These are phyloP conservation scores for Pocillopora grandis DNA, from an alignment of 92 coral and sea anemone species.

Conservation along the genomic window DNA sequence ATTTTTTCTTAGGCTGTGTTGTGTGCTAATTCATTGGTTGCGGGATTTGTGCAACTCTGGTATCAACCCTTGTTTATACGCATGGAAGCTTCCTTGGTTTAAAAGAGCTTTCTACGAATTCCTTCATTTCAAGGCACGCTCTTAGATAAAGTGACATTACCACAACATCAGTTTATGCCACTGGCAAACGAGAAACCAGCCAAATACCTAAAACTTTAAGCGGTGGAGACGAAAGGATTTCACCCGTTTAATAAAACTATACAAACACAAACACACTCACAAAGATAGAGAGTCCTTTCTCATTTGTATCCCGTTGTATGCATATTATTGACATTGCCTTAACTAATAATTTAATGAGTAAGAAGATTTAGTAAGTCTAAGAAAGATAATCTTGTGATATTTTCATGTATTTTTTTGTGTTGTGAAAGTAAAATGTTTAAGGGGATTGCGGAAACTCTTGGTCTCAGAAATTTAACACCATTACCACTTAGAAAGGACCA, in stretches of 20 bases:
- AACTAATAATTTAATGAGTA: too few relatives aligned
- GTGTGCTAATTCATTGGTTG: slow-evolving; percentile 72
- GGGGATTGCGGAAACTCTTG: too few relatives aligned
- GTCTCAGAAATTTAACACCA: too few relatives aligned
- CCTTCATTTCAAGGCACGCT: not conserved
- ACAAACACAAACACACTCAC: not conserved
- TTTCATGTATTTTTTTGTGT: too few relatives aligned
- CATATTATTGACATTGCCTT: too few relatives aligned
- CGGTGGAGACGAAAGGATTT: not conserved
- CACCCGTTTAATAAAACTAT: not conserved
- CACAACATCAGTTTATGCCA: not conserved
- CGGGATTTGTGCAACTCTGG: slow-evolving; percentile 81
- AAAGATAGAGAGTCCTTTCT: too few relatives aligned
- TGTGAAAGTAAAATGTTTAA: too few relatives aligned
- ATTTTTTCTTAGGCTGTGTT: slow-evolving; percentile 69
- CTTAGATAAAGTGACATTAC: not conserved
- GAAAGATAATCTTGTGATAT: too few relatives aligned
- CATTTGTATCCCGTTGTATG: too few relatives aligned
- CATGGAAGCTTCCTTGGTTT: slow-evolving; percentile 72
- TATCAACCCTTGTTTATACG: slow-evolving; percentile 72
- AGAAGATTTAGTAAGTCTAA: too few relatives aligned
- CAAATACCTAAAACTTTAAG: not conserved
- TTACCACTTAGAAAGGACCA: too few relatives aligned
- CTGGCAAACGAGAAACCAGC: not conserved
- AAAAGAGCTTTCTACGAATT: slow-evolving; percentile 46